Conservation (phyloP, 2,113 vertebrate species). For the Cavia aperea region DNA sequence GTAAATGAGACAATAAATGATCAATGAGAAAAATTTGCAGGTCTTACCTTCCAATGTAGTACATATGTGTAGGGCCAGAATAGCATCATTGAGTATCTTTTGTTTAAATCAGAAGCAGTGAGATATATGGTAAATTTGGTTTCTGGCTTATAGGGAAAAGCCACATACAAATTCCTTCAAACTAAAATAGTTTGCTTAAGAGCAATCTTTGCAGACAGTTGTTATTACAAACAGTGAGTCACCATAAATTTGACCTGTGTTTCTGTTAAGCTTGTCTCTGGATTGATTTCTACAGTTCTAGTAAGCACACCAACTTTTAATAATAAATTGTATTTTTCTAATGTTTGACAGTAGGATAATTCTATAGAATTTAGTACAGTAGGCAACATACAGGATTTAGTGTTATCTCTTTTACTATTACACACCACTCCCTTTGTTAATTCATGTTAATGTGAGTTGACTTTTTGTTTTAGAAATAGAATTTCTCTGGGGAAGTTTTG, state of each 20-base stretch:
- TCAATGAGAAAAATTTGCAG: background rate
- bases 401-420: background rate
- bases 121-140: background rate
- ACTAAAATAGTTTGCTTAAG: background rate
- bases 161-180: background rate
- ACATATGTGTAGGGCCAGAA: background rate
- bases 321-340: conserved; percentile 13
- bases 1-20: background rate
- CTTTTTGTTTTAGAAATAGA: background rate
- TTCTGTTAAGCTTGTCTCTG: background rate
- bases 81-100: background rate
- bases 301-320: background rate
- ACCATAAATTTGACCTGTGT: background rate
- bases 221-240: conserved; percentile 1
- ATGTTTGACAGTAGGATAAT: background rate
- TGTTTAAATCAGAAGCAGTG: conserved; percentile 2
- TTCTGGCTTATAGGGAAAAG: conserved; percentile 20
- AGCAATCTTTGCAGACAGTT: background rate
- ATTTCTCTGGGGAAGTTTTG: background rate
- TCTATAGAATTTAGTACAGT: background rate
- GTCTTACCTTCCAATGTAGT: background rate
- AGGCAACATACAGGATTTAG: background rate
- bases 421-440: accelerated
- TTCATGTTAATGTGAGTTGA: background rate
- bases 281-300: background rate